phyloP scores from a whole-genome alignment of 2,888 invertebrate genomes.

The Mechanitis messenoides region DNA sequence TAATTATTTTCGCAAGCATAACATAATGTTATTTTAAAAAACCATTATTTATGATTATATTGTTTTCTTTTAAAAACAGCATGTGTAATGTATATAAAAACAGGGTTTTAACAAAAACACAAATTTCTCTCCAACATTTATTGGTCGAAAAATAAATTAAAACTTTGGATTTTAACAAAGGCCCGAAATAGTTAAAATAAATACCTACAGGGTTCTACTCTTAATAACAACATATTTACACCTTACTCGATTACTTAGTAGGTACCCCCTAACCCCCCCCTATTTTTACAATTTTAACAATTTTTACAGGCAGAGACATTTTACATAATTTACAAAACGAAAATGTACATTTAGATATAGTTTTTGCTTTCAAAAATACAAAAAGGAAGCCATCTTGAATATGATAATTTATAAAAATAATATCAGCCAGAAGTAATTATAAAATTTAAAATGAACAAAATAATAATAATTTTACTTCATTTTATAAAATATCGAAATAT shows the following conservation, averaged over 20 bases:
- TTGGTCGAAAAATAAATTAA: constrained; percentile 78
- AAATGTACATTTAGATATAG: constrained; percentile 9
- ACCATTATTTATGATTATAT: too few relatives aligned
- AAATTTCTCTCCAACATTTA: constrained; percentile 75
- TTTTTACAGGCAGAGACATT: constrained; percentile 49
- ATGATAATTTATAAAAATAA: neutral
- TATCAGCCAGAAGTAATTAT: neutral
- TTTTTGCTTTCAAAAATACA: constrained; percentile 9
- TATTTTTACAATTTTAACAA: constrained; percentile 59
- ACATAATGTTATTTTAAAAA: too few relatives aligned
- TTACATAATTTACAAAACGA: constrained; percentile 21
- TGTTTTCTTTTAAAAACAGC: too few relatives aligned
- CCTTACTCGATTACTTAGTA: constrained; percentile 52
- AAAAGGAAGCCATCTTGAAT: constrained; percentile 1
- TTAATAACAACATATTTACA: constrained; percentile 73
- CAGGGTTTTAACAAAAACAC: constrained; percentile 37
- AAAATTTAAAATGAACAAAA: constrained; percentile 7
- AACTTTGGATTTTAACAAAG: constrained; percentile 76
- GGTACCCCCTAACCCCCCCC: constrained; percentile 42
- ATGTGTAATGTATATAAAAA: neutral
- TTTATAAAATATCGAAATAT: constrained; percentile 13
- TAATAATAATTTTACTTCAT: constrained; percentile 20
- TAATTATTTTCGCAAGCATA: too few relatives aligned
- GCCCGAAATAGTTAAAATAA: constrained; percentile 75
- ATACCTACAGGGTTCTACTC: constrained; percentile 70